Evolutionary conservation across 2,888 invertebrate species (phyloP).

Genomic region (Drosophila nigritarsus): DNA sequence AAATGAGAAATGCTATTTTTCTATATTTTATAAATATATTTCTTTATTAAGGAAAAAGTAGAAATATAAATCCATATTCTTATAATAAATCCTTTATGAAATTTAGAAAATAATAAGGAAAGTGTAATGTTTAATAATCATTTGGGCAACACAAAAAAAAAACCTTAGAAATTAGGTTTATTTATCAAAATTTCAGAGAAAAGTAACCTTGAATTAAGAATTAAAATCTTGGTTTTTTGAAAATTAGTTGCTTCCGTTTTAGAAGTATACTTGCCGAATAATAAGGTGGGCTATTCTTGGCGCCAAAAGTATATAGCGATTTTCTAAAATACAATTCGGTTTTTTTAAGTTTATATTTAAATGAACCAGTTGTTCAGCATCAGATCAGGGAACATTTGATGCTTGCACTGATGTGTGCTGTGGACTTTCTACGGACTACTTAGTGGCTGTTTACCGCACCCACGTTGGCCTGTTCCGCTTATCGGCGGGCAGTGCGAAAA

Average conservation of each 20-base stretch:
- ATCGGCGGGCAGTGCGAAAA: conserved; percentile 40
- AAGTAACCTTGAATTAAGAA: no score
- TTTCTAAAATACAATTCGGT: neutral
- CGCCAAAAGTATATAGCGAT: neutral
- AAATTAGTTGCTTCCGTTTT: no score
- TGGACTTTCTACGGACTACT: conserved; percentile 5
- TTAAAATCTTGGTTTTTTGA: no score
- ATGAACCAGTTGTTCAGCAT: neutral
- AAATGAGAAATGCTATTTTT: neutral
- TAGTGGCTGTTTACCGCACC: conserved; percentile 51
- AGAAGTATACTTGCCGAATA: no score
- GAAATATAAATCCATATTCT: neutral
- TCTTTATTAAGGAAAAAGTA: neutral
- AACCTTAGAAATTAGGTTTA: fast-evolving
- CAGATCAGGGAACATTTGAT: neutral
- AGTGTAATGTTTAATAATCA: neutral
- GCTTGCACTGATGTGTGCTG: neutral
- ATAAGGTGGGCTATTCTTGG: no score
- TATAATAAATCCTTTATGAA: neutral
- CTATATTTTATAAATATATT: neutral
- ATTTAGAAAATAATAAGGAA: fast-evolving
- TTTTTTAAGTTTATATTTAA: conserved; percentile 37
- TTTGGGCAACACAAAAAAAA: neutral
- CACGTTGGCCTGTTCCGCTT: conserved; percentile 55
- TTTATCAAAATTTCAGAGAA: no score